A percentile compares a stretch with the other conserved stretches of the same genome.
Conservation (phyloP, 2,113 vertebrate species). For the Tinamus guttatus region DNA sequence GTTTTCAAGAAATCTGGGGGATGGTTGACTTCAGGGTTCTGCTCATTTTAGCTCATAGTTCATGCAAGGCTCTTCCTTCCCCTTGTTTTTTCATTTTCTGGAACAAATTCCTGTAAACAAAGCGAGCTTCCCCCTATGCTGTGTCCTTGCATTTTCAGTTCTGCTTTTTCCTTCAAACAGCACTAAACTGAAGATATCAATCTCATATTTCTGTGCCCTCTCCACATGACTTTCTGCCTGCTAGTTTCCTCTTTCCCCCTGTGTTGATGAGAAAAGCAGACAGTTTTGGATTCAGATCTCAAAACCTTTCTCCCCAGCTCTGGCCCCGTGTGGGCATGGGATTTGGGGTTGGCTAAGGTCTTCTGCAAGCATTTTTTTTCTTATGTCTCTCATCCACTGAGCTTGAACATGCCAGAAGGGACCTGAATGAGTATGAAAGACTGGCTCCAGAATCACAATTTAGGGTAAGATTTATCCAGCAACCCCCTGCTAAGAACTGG, state of each 20-base stretch:
- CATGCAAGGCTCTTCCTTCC: rapidly evolving
- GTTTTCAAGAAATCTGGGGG: not conserved
- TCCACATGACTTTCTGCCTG: rapidly evolving
- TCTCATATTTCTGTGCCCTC: not conserved
- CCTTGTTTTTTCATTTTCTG: not conserved
- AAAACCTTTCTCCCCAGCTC: not conserved
- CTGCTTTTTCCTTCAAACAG: not conserved
- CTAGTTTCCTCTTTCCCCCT: not conserved
- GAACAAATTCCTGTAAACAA: not conserved
- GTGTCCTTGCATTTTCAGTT: not conserved
- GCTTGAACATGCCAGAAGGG: not conserved
- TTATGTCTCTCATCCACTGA: not conserved
- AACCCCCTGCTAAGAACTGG: not conserved
- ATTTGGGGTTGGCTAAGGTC: not conserved
- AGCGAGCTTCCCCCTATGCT: not conserved
- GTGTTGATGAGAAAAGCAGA: not conserved
- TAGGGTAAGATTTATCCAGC: not conserved
- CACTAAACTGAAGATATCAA: not conserved
- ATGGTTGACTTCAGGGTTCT: not conserved
- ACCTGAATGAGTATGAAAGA: not conserved
- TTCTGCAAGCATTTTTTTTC: not conserved
- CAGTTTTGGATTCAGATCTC: not conserved
- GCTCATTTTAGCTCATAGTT: rapidly evolving
- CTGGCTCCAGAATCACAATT: not conserved
- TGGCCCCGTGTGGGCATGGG: not conserved